Conservation (phyloP, 2,113 vertebrate species). For the Eleginops maclovinus region DNA sequence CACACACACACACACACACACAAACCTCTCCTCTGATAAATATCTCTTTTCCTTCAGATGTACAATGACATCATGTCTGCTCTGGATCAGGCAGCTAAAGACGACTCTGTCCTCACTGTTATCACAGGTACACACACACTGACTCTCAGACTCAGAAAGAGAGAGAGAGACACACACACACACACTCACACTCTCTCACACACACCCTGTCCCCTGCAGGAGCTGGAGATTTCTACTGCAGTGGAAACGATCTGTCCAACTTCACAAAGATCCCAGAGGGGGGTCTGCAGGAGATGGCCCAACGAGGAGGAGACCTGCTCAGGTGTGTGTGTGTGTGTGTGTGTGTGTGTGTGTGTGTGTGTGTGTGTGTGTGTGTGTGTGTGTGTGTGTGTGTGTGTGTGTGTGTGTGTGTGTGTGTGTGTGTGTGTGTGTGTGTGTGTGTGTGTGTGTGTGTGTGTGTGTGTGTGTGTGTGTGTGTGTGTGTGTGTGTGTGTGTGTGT, state of each 20-base stretch:
- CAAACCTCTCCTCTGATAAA: background rate
- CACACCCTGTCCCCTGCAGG: constrained; percentile 76
- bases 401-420: no score
- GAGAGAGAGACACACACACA: background rate
- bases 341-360: no score
- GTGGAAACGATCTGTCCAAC: constrained; percentile 94
- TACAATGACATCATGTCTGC: constrained; percentile 90
- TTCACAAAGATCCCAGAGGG: constrained; percentile 75
- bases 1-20: no score
- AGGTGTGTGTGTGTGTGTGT: no score
- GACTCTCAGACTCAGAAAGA: constrained; percentile 1
- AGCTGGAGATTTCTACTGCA: constrained; percentile 92
- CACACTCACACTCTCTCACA: background rate
- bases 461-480: no score
- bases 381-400: no score
- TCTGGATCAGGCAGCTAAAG: constrained; percentile 88
- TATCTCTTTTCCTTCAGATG: constrained; percentile 84
- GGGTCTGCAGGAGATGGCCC: constrained; percentile 79
- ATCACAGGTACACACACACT: constrained; percentile 84
- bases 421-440: no score
- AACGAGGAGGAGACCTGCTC: constrained; percentile 72
- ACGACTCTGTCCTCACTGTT: constrained; percentile 89
- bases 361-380: no score
- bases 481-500: no score
- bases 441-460: no score